Evolutionary conservation across 2,888 invertebrate genomes (phyloP), one percentile per base, ranked within the genome.

Genomic region (Melitaea athalia): DNA sequence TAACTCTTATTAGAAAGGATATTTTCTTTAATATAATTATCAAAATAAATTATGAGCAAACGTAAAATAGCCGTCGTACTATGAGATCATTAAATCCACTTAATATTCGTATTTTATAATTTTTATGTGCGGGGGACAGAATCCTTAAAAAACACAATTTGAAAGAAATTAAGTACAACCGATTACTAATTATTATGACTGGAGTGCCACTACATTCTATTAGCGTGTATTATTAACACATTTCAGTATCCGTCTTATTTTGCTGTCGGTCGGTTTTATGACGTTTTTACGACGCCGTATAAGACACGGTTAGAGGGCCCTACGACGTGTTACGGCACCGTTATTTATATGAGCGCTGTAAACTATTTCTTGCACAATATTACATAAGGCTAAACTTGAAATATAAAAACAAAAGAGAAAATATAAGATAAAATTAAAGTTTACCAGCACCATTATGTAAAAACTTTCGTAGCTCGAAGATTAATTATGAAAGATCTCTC

Each of bases 211-310:
- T 11, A 24, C 17, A 55, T 31, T 12, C 14, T 12, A 24, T 55
- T 33, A 50, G n/a, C 17, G 31, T 53, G 33, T 55, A n/a, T 55
- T 55, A 55, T 55, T 55, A 10, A 52, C 24, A n/a, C 53, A 12
- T 55, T 31, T 55, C 14, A 55, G 53, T 33, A 55, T 55, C 53
- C 14, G 31, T 14, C 33, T 55, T 14, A 55, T 55, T 55, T 8
- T n/a, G 53, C 31, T 24, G 53, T 55, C 33, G 14, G 53, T 14
- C 0, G 31, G 33, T 53, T 53, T 52, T 53, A 55, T 33, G 12
- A 55, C 14, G 14, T 33, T 55, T 55, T 55, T 55, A 55, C 33
- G 53, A 55, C 31, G 53, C 33, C 12, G 53, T 53, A 55, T 14
- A 17, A 11, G 31, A 14, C 14, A 14, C n/a, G 53, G 31, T 33